Evolutionary conservation across 2,797 vertebrate species (phyloP).

Genomic region (Phoebastria nigripes): DNA sequence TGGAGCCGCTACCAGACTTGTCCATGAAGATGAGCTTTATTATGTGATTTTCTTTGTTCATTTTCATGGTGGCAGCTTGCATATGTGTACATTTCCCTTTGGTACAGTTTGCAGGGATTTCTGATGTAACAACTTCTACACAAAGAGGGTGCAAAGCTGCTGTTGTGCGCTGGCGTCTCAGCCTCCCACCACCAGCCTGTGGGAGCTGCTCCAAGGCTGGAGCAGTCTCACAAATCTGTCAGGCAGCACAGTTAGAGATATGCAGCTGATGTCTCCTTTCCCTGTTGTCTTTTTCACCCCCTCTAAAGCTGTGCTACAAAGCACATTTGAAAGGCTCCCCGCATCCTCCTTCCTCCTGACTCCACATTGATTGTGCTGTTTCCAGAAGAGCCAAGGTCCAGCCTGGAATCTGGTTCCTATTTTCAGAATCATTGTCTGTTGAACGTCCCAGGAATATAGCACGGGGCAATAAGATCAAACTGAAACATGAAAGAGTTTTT

Average conservation of each 20-base stretch:
- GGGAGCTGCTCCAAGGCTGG: background rate
- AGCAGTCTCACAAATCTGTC: background rate
- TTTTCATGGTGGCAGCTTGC: background rate
- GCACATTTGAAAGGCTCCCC: background rate
- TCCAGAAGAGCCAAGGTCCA: background rate
- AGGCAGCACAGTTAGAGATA: background rate
- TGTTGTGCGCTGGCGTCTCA: background rate
- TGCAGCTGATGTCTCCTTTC: background rate
- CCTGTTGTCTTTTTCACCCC: background rate
- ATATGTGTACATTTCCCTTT: background rate
- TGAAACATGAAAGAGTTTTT: background rate
- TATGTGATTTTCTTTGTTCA: background rate
- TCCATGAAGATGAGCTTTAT: background rate
- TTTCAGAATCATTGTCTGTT: background rate
- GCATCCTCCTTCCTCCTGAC: background rate
- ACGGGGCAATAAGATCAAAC: background rate
- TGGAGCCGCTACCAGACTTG: background rate
- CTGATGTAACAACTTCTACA: background rate
- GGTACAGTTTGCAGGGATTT: background rate
- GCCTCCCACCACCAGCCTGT: background rate
- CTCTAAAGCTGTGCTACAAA: background rate
- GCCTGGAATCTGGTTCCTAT: background rate
- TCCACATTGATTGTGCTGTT: background rate
- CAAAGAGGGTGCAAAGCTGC: background rate
- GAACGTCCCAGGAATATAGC: background rate